phyloP scores from a whole-genome alignment of 2,888 invertebrate genomes.

The Ctenicera cuprea region DNA sequence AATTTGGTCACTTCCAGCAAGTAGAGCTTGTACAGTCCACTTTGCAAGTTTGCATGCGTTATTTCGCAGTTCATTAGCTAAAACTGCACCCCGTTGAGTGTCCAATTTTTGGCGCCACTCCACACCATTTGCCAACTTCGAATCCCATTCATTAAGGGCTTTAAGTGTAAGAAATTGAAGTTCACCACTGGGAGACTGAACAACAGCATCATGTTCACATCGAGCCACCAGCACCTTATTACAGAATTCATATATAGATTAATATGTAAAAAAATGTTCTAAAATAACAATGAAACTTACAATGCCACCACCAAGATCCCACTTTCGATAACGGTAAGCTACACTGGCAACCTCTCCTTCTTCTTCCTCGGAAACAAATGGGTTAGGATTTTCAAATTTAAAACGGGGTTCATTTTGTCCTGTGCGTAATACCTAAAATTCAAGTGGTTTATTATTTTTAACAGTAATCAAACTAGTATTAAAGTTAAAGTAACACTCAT shows the following conservation, averaged over 20 bases:
- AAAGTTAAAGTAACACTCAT: too few relatives aligned
- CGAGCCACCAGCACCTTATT: constrained; percentile 88
- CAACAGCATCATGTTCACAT: constrained; percentile 97
- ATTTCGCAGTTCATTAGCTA: constrained; percentile 98
- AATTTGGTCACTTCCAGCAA: constrained; percentile 97
- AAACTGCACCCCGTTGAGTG: constrained; percentile 97
- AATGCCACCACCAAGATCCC: constrained; percentile 95
- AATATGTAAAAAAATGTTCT: too few relatives aligned
- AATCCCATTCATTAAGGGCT: constrained; percentile 99
- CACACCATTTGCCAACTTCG: constrained; percentile 95
- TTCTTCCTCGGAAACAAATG: constrained; percentile 94
- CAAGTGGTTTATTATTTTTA: too few relatives aligned
- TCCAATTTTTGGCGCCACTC: constrained; percentile 99
- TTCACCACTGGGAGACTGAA: constrained; percentile 91
- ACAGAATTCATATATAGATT: background rate
- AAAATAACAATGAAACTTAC: too few relatives aligned
- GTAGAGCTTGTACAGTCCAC: constrained; percentile 97
- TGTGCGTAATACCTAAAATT: constrained; percentile 74
- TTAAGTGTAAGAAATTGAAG: constrained; percentile 96
- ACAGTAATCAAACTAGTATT: too few relatives aligned
- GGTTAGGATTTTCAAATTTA: constrained; percentile 94
- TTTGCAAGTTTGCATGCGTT: constrained; percentile 99
- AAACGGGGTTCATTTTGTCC: constrained; percentile 85
- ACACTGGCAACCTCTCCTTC: constrained; percentile 96
- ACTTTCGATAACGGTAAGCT: constrained; percentile 97